Evolutionary conservation across 2,888 invertebrate species (phyloP), one percentile per base, ranked within the genome.

Genomic region (Disparrhopalites patrizii): DNA sequence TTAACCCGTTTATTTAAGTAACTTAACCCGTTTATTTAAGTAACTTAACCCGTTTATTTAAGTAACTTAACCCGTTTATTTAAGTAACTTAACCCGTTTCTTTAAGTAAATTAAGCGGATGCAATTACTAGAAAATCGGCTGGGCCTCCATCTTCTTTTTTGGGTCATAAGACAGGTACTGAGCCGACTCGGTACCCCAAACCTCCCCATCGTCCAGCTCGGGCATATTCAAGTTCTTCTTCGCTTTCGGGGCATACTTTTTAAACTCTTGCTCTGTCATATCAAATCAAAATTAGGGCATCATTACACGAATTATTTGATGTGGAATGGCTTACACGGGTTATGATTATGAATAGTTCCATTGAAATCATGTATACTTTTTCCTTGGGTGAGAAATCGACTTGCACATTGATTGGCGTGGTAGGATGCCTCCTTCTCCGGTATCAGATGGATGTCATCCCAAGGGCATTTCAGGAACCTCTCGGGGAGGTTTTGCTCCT

Each of bases 41-140:
- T n/a, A n/a, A n/a, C n/a, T n/a, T n/a, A n/a, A n/a, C n/a, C n/a
- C n/a, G n/a, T n/a, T n/a, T n/a, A n/a, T n/a, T n/a, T n/a, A n/a
- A n/a, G n/a, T n/a, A n/a, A n/a, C n/a, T n/a, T n/a, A n/a, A n/a
- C n/a, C n/a, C n/a, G n/a, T n/a, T n/a, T n/a, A n/a, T n/a, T n/a
- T n/a, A n/a, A n/a, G n/a, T n/a, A n/a, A n/a, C n/a, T n/a, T n/a
- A n/a, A n/a, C n/a, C n/a, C n/a, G n/a, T n/a, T n/a, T n/a, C n/a
- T n/a, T n/a, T n/a, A n/a, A n/a, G n/a, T n/a, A n/a, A n/a, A n/a
- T n/a, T n/a, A n/a, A n/a, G n/a, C n/a, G n/a, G n/a, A n/a, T n/a
- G n/a, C n/a, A n/a, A n/a, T 54, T 31, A 54, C 54, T 54, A 54
- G 15, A 54, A 30, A 3, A 54, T 27, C 1, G 54, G 54, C n/a